A percentile compares a stretch with the other conserved stretches of the same genome.
phyloP scores from a whole-genome alignment of 2,113 vertebrate species.

The Centropus bengalensis region DNA sequence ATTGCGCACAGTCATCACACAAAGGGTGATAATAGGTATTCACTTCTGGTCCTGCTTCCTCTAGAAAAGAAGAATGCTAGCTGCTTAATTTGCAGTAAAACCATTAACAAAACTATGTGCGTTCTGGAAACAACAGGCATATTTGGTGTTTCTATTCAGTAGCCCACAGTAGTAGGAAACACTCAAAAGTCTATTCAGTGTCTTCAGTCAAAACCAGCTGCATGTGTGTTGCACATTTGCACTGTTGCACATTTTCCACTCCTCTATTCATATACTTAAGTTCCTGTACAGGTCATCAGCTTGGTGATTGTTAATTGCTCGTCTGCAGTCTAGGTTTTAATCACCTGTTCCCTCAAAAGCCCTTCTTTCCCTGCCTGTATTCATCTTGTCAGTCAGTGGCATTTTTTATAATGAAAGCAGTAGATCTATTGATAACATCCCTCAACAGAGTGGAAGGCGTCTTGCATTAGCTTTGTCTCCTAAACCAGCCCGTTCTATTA shows the following conservation, averaged over 20 bases:
- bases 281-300: constrained; percentile 37
- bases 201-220: background rate
- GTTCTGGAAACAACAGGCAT: background rate
- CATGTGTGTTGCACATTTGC: background rate
- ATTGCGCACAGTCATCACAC: background rate
- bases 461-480: constrained; percentile 71
- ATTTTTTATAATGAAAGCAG: constrained; percentile 75
- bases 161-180: background rate
- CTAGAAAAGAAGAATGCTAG: background rate
- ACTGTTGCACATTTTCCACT: background rate
- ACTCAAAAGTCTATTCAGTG: background rate
- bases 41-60: background rate
- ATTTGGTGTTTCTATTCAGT: background rate
- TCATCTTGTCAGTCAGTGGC: constrained; percentile 72
- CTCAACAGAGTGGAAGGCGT: constrained; percentile 66
- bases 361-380: constrained; percentile 48
- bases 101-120: background rate
- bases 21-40: background rate
- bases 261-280: background rate
- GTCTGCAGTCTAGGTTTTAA: constrained; percentile 59
- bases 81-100: background rate
- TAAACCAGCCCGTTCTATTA: constrained; percentile 77
- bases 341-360: constrained; percentile 73
- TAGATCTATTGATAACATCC: constrained; percentile 72
- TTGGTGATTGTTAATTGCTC: constrained; percentile 62